A percentile compares a stretch with the other conserved stretches of the same genome.
These are phyloP conservation scores for Chrysomallon squamiferum DNA, from an alignment of 1,140 invertebrate species.

Conservation along the genomic window DNA sequence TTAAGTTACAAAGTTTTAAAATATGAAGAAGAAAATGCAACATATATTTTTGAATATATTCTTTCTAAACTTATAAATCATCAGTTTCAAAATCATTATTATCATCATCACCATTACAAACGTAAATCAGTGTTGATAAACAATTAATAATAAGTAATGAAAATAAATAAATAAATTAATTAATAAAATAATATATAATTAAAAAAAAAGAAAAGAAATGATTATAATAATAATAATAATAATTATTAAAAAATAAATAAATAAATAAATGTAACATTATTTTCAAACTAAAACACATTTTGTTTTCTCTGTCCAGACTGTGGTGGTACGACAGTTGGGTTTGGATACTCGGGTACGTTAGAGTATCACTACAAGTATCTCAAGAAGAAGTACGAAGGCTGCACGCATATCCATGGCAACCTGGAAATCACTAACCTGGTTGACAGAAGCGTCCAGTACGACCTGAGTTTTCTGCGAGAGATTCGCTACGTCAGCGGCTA, in stretches of 20 bases:
- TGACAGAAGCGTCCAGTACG: slow-evolving; percentile 42
- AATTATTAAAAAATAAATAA: neutral
- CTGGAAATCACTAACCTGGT: slow-evolving; percentile 75
- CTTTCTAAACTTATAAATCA: neutral
- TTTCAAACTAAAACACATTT: neutral
- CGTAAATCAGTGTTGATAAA: no score
- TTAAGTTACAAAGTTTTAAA: neutral
- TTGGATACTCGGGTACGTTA: slow-evolving; percentile 43
- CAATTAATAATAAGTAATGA: neutral
- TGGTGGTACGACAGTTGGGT: slow-evolving; percentile 44
- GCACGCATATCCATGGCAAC: slow-evolving; percentile 97
- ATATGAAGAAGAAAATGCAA: neutral
- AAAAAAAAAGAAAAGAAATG: neutral
- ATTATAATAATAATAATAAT: neutral
- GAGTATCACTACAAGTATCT: slow-evolving; percentile 48
- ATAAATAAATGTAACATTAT: neutral
- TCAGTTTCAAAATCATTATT: neutral
- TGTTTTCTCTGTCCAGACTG: slow-evolving; percentile 47
- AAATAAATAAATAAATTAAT: neutral
- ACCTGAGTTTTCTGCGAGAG: slow-evolving; percentile 44
- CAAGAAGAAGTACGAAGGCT: slow-evolving; percentile 88
- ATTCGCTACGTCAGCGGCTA: slow-evolving; percentile 42
- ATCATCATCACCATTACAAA: no score
- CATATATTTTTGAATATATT: neutral
- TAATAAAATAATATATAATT: neutral